phyloP scores from a whole-genome alignment of 2,797 vertebrate genomes.

The Phoeniculus purpureus region DNA sequence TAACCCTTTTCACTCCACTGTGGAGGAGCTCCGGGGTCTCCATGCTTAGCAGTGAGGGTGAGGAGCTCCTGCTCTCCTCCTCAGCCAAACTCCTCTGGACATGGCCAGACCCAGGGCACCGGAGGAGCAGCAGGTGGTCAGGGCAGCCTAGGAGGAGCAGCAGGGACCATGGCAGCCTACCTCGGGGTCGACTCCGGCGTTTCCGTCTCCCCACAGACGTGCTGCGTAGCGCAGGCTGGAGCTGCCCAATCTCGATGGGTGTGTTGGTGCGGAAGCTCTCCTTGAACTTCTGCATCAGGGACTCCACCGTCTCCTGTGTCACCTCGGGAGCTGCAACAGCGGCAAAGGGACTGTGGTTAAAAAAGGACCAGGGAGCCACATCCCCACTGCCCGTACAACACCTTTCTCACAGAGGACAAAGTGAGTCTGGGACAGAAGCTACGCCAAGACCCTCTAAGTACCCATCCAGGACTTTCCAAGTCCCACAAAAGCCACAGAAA shows the following conservation, averaged over 20 bases:
- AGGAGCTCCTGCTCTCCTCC: not conserved
- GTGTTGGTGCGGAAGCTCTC: slow-evolving; percentile 94
- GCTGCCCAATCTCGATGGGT: slow-evolving; percentile 90
- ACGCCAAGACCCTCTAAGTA: not conserved
- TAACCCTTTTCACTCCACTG: not conserved
- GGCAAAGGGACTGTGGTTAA: slow-evolving; percentile 54
- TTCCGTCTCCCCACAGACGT: slow-evolving; percentile 86
- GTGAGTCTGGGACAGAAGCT: rapidly evolving
- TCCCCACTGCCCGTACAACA: not conserved
- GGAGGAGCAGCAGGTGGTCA: not conserved
- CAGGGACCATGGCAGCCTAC: slow-evolving; percentile 63
- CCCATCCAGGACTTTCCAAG: not conserved
- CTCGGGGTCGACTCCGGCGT: slow-evolving; percentile 87
- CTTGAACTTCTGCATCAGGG: slow-evolving; percentile 97
- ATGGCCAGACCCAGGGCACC: rapidly evolving
- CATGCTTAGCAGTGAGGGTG: rapidly evolving
- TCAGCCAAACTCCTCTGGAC: no score
- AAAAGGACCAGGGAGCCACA: not conserved
- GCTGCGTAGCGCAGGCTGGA: slow-evolving; percentile 88
- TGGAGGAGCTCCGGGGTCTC: not conserved
- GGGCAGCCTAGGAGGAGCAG: slow-evolving; percentile 41
- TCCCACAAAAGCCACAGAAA: not conserved
- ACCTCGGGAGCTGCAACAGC: slow-evolving; percentile 82
- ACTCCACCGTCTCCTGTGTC: slow-evolving; percentile 91
- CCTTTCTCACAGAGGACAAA: not conserved